These are phyloP conservation scores for Adelges cooleyi DNA, from an alignment of 1,140 invertebrate species.

Conservation along the genomic window DNA sequence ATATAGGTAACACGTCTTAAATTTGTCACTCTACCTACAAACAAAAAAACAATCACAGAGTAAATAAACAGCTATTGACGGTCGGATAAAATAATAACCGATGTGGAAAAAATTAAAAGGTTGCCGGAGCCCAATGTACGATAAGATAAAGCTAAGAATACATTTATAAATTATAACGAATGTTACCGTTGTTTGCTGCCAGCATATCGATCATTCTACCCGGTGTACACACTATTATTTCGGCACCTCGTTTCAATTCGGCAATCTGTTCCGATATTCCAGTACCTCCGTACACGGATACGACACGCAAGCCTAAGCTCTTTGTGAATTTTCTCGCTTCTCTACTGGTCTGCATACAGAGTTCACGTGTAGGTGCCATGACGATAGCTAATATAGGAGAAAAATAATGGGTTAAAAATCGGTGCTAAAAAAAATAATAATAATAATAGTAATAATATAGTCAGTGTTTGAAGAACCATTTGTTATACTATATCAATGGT, in stretches of 20 bases:
- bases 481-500: background rate
- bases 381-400: slow-evolving; percentile 62
- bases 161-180: background rate
- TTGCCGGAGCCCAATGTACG: background rate
- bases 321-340: slow-evolving; percentile 95
- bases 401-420: too few species aligned
- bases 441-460: background rate
- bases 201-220: slow-evolving; percentile 99
- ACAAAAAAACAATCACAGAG: too few species aligned
- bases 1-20: slow-evolving; percentile 89
- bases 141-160: background rate
- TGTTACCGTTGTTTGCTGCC: slow-evolving; percentile 77
- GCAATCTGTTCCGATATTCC: slow-evolving; percentile 96
- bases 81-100: background rate
- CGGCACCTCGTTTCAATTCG: slow-evolving; percentile 91
- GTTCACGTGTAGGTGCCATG: slow-evolving; percentile 95
- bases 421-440: background rate
- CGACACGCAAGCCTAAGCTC: slow-evolving; percentile 68
- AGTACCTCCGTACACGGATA: slow-evolving; percentile 98
- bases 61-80: too few species aligned
- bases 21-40: slow-evolving; percentile 80
- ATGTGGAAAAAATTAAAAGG: background rate
- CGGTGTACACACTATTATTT: slow-evolving; percentile 98
- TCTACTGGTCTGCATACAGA: slow-evolving; percentile 98
- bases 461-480: background rate